These are phyloP conservation scores for Spilogale gracilis DNA, from an alignment of 2,113 vertebrate genomes.

Conservation along the genomic window DNA sequence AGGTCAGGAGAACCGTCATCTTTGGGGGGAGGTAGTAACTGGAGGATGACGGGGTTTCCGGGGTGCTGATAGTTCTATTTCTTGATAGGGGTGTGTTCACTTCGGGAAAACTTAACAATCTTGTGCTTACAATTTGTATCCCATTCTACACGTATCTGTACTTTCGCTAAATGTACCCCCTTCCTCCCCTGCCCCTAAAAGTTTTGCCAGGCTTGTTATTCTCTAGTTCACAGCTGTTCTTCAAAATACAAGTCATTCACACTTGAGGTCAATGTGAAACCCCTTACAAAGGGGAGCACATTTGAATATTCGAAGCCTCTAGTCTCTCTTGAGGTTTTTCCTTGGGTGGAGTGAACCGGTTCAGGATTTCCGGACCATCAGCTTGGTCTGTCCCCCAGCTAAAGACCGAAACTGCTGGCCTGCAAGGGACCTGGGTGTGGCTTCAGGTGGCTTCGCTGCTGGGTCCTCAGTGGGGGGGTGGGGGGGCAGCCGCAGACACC, in stretches of 20 bases:
- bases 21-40: background rate
- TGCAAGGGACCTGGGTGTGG: background rate
- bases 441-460: background rate
- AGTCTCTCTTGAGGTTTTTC: constrained; percentile 69
- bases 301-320: constrained; percentile 41
- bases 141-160: background rate
- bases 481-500: background rate
- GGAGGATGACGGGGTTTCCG: fast-evolving
- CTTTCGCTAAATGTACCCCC: background rate
- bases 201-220: background rate
- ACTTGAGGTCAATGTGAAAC: background rate
- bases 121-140: background rate
- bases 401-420: background rate
- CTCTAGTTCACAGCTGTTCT: background rate
- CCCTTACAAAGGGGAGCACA: background rate
- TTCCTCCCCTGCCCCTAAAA: fast-evolving
- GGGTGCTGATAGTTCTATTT: background rate
- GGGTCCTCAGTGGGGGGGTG: background rate
- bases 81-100: background rate
- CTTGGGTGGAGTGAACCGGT: constrained; percentile 41
- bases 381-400: background rate
- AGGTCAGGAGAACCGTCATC: background rate
- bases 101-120: background rate
- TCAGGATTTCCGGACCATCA: constrained; percentile 48
- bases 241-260: background rate